A percentile compares a stretch with the other conserved stretches of the same genome.
Evolutionary conservation across 2,888 invertebrate genomes (phyloP).

Genomic region (Sturmia bella): DNA sequence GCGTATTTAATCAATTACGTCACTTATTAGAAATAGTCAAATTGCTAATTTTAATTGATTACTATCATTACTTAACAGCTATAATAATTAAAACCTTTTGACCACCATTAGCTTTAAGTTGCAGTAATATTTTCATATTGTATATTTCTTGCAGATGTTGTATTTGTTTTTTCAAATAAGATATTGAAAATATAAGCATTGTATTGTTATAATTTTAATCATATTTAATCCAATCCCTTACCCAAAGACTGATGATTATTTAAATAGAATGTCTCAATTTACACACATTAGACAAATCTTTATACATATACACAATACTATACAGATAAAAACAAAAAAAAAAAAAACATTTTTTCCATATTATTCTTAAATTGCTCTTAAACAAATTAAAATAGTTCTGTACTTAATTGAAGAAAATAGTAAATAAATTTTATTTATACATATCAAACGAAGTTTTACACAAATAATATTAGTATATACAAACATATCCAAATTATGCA

Average conservation of each 20-base stretch:
- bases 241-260: conserved; percentile 67
- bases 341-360: conserved; percentile 12
- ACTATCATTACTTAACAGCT: too few species aligned
- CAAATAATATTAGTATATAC: conserved; percentile 22
- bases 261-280: conserved; percentile 50
- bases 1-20: too few species aligned
- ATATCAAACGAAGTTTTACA: conserved; percentile 56
- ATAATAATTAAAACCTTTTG: neutral
- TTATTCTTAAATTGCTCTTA: conserved; percentile 33
- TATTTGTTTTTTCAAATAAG: neutral
- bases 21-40: too few species aligned
- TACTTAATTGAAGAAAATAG: conserved; percentile 10
- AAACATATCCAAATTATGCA: conserved; percentile 7
- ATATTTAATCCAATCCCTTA: conserved; percentile 63
- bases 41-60: too few species aligned
- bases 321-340: neutral
- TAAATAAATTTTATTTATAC: conserved; percentile 22
- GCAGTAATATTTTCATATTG: conserved; percentile 14
- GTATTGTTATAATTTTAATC: conserved; percentile 32
- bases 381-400: conserved; percentile 20
- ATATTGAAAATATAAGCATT: conserved; percentile 2
- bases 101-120: conserved; percentile 33
- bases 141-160: neutral
- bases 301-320: too few species aligned
- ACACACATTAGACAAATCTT: conserved; percentile 11